These are phyloP conservation scores for Drosophila dunni DNA, from an alignment of 1,140 invertebrate species.

Conservation along the genomic window DNA sequence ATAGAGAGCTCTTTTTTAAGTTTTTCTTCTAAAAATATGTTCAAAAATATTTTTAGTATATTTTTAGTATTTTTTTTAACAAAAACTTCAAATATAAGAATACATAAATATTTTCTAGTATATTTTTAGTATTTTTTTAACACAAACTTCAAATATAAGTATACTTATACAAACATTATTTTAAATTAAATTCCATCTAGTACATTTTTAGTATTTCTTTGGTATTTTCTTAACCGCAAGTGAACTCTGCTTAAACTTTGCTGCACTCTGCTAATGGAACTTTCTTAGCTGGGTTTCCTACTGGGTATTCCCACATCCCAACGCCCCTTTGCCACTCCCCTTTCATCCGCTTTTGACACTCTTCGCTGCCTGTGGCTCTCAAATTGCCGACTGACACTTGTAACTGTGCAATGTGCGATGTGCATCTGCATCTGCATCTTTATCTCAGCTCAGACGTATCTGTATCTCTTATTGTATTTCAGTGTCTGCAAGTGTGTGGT, in stretches of 20 bases:
- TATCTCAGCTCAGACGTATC: constrained; percentile 6
- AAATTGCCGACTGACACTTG: constrained; percentile 29
- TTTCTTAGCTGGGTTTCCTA: neutral
- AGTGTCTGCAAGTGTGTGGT: neutral
- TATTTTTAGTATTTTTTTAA: no score
- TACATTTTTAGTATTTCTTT: no score
- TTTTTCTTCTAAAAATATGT: no score
- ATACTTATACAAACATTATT: no score
- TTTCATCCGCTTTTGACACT: neutral
- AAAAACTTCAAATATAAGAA: no score
- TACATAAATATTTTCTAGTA: no score
- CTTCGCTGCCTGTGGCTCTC: constrained; percentile 10
- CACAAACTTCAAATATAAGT: no score
- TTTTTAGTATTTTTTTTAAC: no score
- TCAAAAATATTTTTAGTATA: no score
- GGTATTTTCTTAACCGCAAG: neutral
- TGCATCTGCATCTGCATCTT: constrained; percentile 4
- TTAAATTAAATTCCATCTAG: no score
- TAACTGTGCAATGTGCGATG: constrained; percentile 14
- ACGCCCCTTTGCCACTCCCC: neutral
- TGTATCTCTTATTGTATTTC: neutral
- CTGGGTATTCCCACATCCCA: constrained; percentile 1
- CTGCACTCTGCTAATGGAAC: neutral
- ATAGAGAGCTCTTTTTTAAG: no score
- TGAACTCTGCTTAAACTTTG: neutral